A percentile compares a stretch with the other conserved stretches of the same genome.
Conservation (phyloP, 1,140 invertebrate genomes). For the Delia radicum region DNA sequence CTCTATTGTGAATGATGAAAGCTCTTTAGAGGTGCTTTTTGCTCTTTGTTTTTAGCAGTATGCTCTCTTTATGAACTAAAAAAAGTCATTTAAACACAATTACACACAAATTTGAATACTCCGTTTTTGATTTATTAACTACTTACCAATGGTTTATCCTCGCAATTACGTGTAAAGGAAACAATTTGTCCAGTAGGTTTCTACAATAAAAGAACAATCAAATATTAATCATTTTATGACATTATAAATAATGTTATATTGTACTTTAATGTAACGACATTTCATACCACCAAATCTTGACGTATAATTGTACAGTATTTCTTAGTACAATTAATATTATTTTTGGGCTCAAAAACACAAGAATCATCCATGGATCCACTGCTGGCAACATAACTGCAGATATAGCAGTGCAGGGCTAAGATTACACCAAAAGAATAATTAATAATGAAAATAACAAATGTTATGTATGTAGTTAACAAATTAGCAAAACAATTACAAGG, state of each 20-base stretch:
- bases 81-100: too few relatives aligned
- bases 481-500: too few relatives aligned
- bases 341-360: not conserved
- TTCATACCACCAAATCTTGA: slow-evolving; percentile 45
- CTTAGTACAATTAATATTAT: slow-evolving; percentile 46
- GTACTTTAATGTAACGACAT: too few relatives aligned
- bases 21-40: too few relatives aligned
- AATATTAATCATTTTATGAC: not conserved
- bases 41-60: too few relatives aligned
- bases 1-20: too few relatives aligned
- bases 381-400: slow-evolving; percentile 5
- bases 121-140: not conserved
- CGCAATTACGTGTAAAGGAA: slow-evolving; percentile 51
- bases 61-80: too few relatives aligned
- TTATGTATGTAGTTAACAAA: too few relatives aligned
- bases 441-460: too few relatives aligned
- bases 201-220: slow-evolving; percentile 34
- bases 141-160: slow-evolving; percentile 51
- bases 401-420: slow-evolving; percentile 21
- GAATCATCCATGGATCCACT: not conserved
- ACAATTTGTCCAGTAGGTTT: slow-evolving; percentile 50
- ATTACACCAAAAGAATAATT: too few relatives aligned
- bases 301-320: slow-evolving; percentile 54
- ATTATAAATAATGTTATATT: too few relatives aligned
- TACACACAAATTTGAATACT: too few relatives aligned